phyloP scores from a whole-genome alignment of 2,797 vertebrate genomes.

The Onychomys arenicola region DNA sequence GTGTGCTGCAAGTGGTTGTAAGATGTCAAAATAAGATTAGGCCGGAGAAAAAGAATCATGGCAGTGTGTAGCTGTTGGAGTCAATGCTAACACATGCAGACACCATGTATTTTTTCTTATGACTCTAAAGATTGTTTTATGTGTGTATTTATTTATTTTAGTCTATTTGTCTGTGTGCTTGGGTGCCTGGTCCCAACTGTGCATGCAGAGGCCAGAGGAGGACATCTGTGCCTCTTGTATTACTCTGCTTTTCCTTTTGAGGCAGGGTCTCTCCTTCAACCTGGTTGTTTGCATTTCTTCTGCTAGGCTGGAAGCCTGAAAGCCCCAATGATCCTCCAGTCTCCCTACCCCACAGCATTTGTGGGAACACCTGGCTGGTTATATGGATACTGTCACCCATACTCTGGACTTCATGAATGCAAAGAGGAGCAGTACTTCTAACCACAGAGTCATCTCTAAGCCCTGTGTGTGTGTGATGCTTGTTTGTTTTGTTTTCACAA shows the following conservation, averaged over 20 bases:
- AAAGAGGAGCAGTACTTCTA: background rate
- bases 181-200: background rate
- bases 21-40: background rate
- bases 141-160: background rate
- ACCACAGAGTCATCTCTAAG: background rate
- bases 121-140: background rate
- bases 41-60: background rate
- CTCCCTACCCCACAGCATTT: background rate
- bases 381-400: background rate
- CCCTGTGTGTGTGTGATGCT: background rate
- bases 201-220: background rate
- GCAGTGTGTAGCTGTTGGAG: background rate
- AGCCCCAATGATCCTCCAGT: background rate
- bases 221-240: background rate
- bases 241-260: background rate
- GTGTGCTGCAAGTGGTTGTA: rapidly evolving
- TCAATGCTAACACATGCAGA: too few relatives aligned
- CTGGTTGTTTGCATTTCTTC: background rate
- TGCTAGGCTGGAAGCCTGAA: background rate
- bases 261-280: background rate
- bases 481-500: background rate
- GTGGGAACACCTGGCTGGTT: background rate
- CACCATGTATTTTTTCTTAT: background rate
- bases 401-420: background rate
- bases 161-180: background rate